These are phyloP conservation scores for Toxostoma redivivum DNA, from an alignment of 2,113 vertebrate genomes.

Conservation along the genomic window DNA sequence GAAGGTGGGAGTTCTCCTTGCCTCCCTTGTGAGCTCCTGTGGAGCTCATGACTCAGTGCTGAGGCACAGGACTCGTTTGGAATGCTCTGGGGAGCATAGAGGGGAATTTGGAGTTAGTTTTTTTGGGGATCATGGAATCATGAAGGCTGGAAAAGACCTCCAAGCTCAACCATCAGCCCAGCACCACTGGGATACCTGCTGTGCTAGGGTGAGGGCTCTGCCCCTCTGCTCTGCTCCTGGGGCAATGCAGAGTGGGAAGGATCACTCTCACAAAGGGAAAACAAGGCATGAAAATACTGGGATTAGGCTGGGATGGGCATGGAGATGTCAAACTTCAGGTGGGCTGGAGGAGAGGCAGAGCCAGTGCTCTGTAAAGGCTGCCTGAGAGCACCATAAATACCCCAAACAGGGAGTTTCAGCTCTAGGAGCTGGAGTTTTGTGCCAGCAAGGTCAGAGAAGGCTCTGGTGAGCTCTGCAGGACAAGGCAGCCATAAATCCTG, in stretches of 20 bases:
- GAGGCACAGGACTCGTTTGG: neutral
- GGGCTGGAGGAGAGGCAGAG: neutral
- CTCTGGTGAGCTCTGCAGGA: no score
- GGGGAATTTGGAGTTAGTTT: neutral
- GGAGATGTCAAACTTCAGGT: accelerated
- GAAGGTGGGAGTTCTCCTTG: neutral
- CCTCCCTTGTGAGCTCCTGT: neutral
- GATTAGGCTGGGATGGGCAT: neutral
- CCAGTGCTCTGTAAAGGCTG: neutral
- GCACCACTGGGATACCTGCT: accelerated
- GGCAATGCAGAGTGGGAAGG: neutral
- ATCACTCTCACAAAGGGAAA: neutral
- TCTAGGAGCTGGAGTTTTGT: neutral
- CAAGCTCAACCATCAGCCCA: neutral
- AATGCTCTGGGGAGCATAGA: neutral
- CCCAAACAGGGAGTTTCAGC: neutral
- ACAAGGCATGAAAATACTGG: neutral
- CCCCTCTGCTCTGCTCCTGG: neutral
- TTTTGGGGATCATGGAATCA: neutral
- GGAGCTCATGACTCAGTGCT: neutral
- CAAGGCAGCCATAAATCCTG: accelerated
- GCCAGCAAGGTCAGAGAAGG: neutral
- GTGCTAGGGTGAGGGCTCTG: neutral
- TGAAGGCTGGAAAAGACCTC: neutral
- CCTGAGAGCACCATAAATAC: neutral